Percentiles rank a stretch among this genome's conserved stretches.
phyloP scores from a whole-genome alignment of 2,113 vertebrate genomes.

The Microcebus jonahi region DNA sequence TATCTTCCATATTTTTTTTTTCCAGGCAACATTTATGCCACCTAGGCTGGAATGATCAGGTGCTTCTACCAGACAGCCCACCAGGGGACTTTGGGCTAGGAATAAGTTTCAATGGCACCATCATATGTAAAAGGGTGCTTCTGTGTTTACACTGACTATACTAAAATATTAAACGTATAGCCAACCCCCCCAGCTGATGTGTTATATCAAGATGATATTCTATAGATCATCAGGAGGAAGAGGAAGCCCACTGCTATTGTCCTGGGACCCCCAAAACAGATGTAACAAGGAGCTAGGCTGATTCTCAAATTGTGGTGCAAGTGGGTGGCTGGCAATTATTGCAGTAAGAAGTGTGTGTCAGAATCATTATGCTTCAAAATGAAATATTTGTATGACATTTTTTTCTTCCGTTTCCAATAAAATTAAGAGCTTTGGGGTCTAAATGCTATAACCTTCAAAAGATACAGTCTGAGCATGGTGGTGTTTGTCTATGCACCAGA shows the following conservation, averaged over 20 bases:
- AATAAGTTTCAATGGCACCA: neutral
- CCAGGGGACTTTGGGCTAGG: neutral
- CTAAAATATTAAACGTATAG: neutral
- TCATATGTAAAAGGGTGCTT: slow-evolving; percentile 29
- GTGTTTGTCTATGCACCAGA: slow-evolving; percentile 70
- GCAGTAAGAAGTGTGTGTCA: slow-evolving; percentile 38
- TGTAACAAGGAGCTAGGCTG: neutral
- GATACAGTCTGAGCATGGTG: slow-evolving; percentile 60
- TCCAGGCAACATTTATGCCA: neutral
- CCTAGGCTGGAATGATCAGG: neutral
- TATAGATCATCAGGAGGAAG: neutral
- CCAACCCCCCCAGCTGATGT: neutral
- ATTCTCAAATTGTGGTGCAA: slow-evolving; percentile 43
- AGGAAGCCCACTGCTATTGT: neutral
- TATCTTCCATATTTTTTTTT: neutral
- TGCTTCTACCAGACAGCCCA: neutral
- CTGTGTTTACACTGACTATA: neutral
- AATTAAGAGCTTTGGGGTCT: slow-evolving; percentile 72
- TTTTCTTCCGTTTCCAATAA: slow-evolving; percentile 73
- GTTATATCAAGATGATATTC: neutral
- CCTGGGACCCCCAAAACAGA: neutral
- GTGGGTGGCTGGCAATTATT: slow-evolving; percentile 54
- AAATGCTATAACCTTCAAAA: slow-evolving; percentile 79
- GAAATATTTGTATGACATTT: slow-evolving; percentile 81
- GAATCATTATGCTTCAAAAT: slow-evolving; percentile 74